Conservation (phyloP, 2,113 vertebrate genomes). For the Callaeas wilsoni region DNA sequence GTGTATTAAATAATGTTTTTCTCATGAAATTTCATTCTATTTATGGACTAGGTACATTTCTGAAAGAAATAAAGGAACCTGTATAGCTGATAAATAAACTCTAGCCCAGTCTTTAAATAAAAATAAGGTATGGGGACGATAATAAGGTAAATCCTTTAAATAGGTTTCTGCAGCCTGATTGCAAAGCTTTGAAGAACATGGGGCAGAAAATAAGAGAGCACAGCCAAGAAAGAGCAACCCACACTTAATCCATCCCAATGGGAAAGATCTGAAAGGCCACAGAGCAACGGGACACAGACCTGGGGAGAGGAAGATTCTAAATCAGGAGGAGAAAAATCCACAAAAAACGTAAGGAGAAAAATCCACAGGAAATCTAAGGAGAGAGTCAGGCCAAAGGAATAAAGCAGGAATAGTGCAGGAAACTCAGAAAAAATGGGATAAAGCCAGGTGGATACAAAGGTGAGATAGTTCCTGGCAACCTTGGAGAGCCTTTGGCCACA, state of each 20-base stretch:
- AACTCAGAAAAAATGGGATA: neutral
- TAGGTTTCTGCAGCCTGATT: neutral
- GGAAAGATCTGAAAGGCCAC: neutral
- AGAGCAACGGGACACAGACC: accelerated
- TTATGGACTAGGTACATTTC: accelerated
- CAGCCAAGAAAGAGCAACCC: neutral
- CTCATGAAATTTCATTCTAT: neutral
- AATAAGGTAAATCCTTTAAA: neutral
- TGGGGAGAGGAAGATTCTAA: neutral
- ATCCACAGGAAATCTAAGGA: accelerated
- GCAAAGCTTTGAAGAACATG: neutral
- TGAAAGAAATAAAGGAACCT: neutral
- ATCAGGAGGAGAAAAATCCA: accelerated
- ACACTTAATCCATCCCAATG: neutral
- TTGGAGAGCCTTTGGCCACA: accelerated
- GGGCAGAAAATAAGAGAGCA: neutral
- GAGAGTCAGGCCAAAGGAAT: neutral
- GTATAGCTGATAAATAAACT: neutral
- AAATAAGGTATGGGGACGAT: neutral
- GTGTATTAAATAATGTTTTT: neutral
- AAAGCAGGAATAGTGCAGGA: neutral
- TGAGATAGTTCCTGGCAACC: neutral
- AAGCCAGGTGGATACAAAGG: neutral
- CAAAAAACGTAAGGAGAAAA: neutral
- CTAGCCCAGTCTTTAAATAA: neutral